A percentile compares a stretch with the other conserved stretches of the same genome.
Evolutionary conservation across 2,113 vertebrate species (phyloP).

Genomic region (Bambusicola thoracicus): DNA sequence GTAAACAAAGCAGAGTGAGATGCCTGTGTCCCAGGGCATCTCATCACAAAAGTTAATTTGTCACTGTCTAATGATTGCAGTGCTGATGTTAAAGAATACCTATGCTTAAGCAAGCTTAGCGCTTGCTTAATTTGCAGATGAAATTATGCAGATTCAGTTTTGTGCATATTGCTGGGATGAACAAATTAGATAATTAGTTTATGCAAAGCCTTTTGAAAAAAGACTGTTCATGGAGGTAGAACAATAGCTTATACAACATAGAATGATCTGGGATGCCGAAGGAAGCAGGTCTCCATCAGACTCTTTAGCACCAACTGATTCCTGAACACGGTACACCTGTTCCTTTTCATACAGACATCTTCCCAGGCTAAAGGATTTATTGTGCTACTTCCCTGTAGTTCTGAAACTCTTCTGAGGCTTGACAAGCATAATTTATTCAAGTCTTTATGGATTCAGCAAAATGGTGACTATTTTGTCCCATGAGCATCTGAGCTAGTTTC

Average conservation of each 20-base stretch:
- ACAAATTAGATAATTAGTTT: not conserved
- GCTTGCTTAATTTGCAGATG: not conserved
- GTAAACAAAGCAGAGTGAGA: not conserved
- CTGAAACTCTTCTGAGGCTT: not conserved
- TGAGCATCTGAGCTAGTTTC: not conserved
- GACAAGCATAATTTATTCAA: not conserved
- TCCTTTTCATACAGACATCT: not conserved
- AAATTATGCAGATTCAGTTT: not conserved
- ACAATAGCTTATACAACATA: not conserved
- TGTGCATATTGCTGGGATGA: not conserved
- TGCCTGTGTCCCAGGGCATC: not conserved
- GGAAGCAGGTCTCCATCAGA: not conserved
- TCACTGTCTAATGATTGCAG: not conserved
- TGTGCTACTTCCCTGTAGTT: not conserved
- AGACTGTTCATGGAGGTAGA: not conserved
- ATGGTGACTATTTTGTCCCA: fast-evolving
- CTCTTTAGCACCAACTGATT: not conserved
- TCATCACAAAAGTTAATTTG: fast-evolving
- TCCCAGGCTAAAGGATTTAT: not conserved
- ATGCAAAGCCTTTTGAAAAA: not conserved
- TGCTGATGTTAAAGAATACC: not conserved
- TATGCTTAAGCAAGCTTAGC: not conserved
- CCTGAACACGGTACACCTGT: fast-evolving
- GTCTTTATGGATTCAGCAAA: not conserved
- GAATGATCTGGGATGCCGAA: not conserved